A percentile compares a stretch with the other conserved stretches of the same genome.
phyloP scores from a whole-genome alignment of 2,797 vertebrate species.

The Eurystomus glaucurus region DNA sequence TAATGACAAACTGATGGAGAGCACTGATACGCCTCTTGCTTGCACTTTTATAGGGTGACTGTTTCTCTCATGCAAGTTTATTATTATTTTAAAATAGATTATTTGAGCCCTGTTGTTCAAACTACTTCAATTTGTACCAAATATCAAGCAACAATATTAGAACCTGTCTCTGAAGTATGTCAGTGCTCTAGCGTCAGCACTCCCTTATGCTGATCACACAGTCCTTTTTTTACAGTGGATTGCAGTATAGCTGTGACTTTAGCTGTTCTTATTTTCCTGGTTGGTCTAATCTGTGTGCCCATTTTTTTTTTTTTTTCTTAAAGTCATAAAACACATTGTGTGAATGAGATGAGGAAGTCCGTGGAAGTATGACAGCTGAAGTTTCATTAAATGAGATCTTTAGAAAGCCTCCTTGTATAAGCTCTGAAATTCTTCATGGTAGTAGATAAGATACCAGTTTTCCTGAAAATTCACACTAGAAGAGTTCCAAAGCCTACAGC shows the following conservation, averaged over 20 bases:
- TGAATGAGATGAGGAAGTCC: neutral
- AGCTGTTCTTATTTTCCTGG: neutral
- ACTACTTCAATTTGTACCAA: neutral
- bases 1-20: neutral
- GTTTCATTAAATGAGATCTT: neutral
- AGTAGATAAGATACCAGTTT: neutral
- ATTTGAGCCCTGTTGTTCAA: neutral
- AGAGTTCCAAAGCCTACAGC: neutral
- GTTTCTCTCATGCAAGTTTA: neutral
- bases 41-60: neutral
- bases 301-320: neutral
- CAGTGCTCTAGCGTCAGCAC: neutral
- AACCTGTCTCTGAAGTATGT: neutral
- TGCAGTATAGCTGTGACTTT: neutral
- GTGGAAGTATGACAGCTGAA: neutral
- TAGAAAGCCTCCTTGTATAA: neutral
- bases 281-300: neutral
- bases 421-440: neutral
- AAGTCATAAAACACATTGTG: neutral
- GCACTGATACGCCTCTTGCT: neutral
- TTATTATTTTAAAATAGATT: neutral
- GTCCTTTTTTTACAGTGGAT: neutral
- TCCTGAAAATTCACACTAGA: neutral
- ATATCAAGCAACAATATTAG: neutral
- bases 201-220: fast-evolving